Evolutionary conservation across 2,888 invertebrate genomes (phyloP).

Genomic region (Lepidochrysops patricia): DNA sequence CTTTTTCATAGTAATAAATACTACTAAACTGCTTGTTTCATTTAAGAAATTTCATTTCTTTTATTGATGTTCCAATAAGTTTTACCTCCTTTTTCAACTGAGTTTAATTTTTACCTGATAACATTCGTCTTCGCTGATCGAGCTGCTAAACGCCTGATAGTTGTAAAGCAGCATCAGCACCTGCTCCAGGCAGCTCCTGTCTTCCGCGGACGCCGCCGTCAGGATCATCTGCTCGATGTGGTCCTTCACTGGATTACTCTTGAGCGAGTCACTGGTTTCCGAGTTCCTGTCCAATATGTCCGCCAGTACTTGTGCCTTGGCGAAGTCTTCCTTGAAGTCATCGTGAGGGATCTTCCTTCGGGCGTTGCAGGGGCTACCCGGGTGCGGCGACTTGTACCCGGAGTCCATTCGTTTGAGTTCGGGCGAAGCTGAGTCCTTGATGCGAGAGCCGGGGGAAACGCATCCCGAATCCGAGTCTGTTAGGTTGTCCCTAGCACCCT

Average conservation of each 20-base stretch:
- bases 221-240: constrained; percentile 68
- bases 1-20: neutral
- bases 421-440: constrained; percentile 70
- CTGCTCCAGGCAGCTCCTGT: constrained; percentile 77
- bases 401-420: constrained; percentile 72
- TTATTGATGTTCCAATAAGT: no score
- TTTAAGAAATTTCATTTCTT: neutral
- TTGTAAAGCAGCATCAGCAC: constrained; percentile 76
- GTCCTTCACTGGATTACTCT: constrained; percentile 64
- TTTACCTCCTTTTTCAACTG: neutral
- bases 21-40: neutral
- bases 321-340: constrained; percentile 67
- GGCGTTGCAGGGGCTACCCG: constrained; percentile 61
- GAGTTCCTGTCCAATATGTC: constrained; percentile 61
- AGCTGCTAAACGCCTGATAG: constrained; percentile 72
- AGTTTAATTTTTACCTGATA: constrained; percentile 49
- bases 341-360: constrained; percentile 55
- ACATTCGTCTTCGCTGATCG: constrained; percentile 72
- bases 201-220: constrained; percentile 69
- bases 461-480: constrained; percentile 72
- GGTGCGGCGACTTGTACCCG: constrained; percentile 68
- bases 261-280: constrained; percentile 60
- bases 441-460: constrained; percentile 69
- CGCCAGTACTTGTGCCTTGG: constrained; percentile 63
- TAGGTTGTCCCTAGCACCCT: constrained; percentile 69